Evolutionary conservation across 1,140 invertebrate species (phyloP).

Genomic region (Dryas iulia): DNA sequence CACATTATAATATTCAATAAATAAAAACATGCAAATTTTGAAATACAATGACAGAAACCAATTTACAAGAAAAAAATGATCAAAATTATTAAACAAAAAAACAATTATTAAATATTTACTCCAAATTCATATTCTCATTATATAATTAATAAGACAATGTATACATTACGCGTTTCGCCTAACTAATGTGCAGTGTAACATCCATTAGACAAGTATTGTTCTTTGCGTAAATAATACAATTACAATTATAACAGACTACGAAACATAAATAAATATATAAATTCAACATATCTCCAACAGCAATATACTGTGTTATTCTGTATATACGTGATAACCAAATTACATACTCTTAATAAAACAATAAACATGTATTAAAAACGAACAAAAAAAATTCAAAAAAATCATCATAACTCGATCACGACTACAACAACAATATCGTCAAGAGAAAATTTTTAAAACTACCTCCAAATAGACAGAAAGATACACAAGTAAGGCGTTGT

Average conservation of each 20-base stretch:
- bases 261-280: neutral
- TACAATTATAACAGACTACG: neutral
- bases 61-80: conserved; percentile 1
- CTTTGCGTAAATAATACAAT: neutral
- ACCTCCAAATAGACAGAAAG: conserved; percentile 73
- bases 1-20: conserved; percentile 34
- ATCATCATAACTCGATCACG: conserved; percentile 40
- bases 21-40: conserved; percentile 57
- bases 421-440: conserved; percentile 62
- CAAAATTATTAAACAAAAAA: neutral
- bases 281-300: conserved; percentile 1
- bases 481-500: conserved; percentile 79
- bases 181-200: conserved; percentile 1
- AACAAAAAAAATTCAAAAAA: conserved; percentile 34
- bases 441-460: conserved; percentile 67
- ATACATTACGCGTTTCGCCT: conserved; percentile 9
- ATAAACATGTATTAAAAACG: conserved; percentile 14
- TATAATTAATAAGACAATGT: conserved; percentile 10
- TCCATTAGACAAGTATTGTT: neutral
- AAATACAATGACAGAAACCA: conserved; percentile 36
- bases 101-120: neutral
- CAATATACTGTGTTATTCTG: neutral
- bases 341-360: conserved; percentile 3
- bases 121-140: neutral
- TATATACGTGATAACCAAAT: conserved; percentile 2